Conservation (phyloP, 2,888 invertebrate genomes). For the Meteorus cinctellus region DNA sequence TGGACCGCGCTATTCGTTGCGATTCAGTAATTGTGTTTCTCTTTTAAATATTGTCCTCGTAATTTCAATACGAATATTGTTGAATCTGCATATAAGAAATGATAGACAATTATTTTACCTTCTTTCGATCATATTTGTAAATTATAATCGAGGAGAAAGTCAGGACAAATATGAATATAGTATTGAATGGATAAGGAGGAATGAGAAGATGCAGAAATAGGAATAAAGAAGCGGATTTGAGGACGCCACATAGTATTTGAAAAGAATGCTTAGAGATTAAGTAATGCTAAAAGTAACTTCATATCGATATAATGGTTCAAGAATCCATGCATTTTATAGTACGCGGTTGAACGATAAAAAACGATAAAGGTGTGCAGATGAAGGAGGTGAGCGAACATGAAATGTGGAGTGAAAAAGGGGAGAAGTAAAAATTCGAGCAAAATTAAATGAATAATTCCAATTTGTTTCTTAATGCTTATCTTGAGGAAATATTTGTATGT, state of each 20-base stretch:
- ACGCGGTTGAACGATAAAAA: background rate
- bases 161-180: slow-evolving; percentile 41
- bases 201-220: slow-evolving; percentile 10
- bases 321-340: slow-evolving; percentile 49
- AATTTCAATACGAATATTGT: slow-evolving; percentile 27
- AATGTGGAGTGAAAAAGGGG: slow-evolving; percentile 40
- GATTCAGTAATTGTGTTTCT: background rate
- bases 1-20: slow-evolving; percentile 13
- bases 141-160: slow-evolving; percentile 29
- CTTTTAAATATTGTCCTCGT: background rate
- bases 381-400: background rate
- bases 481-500: slow-evolving; percentile 70
- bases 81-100: slow-evolving; percentile 1
- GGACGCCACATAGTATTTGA: slow-evolving; percentile 61
- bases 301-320: slow-evolving; percentile 52
- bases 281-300: slow-evolving; percentile 59
- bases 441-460: slow-evolving; percentile 55
- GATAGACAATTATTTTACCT: slow-evolving; percentile 10
- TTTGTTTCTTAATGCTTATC: slow-evolving; percentile 65
- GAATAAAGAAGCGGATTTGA: slow-evolving; percentile 53
- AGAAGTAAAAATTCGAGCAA: slow-evolving; percentile 36
- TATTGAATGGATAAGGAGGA: slow-evolving; percentile 34
- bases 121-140: slow-evolving; percentile 18
- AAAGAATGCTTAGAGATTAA: slow-evolving; percentile 48
- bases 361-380: background rate